Evolutionary conservation across 2,797 vertebrate genomes (phyloP), one percentile per base, ranked within the genome.

Genomic region (Kryptopterus vitreolus): DNA sequence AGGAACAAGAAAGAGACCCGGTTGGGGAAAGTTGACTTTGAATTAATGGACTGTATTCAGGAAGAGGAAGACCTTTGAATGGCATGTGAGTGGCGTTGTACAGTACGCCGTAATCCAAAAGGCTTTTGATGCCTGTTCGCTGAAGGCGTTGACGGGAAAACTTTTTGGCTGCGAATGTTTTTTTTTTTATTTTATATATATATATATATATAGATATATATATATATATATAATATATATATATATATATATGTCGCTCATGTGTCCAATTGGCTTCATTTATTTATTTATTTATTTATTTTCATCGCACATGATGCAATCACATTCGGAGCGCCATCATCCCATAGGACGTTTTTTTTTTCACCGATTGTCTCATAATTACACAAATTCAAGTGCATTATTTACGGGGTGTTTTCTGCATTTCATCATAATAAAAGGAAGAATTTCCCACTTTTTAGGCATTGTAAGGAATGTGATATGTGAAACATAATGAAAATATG

Each of bases 11-110:
- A 66, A 24, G 13, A 29, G 13, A 29, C 53, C 59, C 52, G 7
- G 73, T n/a, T n/a, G 53, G 38, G 38, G 38, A 59, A 82, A 26
- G 50, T 48, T 55, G 50, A 53, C 81, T 77, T 52, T 22, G 66
- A 68, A 20, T 65, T 59, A 57, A 77, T 20, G 35, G 65, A 46
- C 65, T 43, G 63, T 35, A 22, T 18, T 59, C 35, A 29, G 11
- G 62, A 33, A 48, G 33, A 46, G n/a, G 43, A 70, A 59, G 16
- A 50, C 48, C 48, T 59, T 71, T 22, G 38, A 38, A 59, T 62
- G 9, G 50, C 38, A 43, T 35, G 20, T n/a, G 50, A 8, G 12
- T 53, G 20, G 20, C 18, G 3, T 12, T 8, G 18, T 31, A n/a
- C 46, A 8, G 18, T 31, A n/a, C 46, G 2, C 4, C 15, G 9